Conservation (phyloP, 2,888 invertebrate genomes). For the Tetragonisca angustula region DNA sequence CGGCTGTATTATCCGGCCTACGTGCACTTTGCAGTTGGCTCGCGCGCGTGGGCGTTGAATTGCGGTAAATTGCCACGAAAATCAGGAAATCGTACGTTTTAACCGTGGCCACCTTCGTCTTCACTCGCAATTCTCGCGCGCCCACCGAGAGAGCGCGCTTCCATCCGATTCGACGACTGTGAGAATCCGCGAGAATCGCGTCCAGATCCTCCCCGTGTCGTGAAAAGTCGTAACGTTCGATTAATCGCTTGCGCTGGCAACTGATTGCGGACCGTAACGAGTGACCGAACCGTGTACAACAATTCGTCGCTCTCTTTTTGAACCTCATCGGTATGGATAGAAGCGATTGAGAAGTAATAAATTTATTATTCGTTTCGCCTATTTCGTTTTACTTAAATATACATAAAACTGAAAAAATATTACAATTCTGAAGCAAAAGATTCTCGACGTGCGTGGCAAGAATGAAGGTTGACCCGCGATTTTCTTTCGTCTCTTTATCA, state of each 20-base stretch:
- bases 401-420: too few relatives aligned
- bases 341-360: too few relatives aligned
- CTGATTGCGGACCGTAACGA: too few relatives aligned
- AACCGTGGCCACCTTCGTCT: slow-evolving; percentile 36
- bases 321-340: too few relatives aligned
- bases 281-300: too few relatives aligned
- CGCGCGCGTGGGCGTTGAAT: slow-evolving; percentile 77
- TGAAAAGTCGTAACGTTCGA: neutral
- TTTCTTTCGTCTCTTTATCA: neutral
- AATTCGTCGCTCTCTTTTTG: too few relatives aligned
- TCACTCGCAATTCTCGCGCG: slow-evolving; percentile 19
- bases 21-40: slow-evolving; percentile 76
- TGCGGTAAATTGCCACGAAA: slow-evolving; percentile 81
- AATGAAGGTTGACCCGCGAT: neutral
- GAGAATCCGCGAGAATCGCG: slow-evolving; percentile 50
- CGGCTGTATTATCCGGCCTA: slow-evolving; percentile 73
- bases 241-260: neutral
- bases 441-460: too few relatives aligned
- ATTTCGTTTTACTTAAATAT: too few relatives aligned
- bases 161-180: slow-evolving; percentile 51
- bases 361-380: too few relatives aligned
- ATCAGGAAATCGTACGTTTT: slow-evolving; percentile 78
- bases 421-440: too few relatives aligned
- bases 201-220: neutral
- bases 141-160: slow-evolving; percentile 25